Conservation (phyloP, 2,797 vertebrate species). For the Euphonia xanthogaster region DNA sequence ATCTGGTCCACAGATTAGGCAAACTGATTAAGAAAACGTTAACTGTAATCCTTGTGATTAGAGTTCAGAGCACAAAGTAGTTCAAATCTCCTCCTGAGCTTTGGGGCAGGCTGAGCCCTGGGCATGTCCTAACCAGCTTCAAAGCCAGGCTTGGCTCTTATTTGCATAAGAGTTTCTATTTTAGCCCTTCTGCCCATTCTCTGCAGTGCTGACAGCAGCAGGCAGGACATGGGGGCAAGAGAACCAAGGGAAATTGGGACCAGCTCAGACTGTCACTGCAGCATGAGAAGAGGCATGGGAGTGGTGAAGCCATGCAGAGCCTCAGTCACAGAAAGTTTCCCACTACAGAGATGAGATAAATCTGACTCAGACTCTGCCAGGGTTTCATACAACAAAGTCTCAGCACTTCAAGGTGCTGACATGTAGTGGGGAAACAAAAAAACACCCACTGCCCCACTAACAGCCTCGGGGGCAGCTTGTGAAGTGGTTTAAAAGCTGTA, state of each 20-base stretch:
- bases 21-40: background rate
- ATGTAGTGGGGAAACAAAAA: background rate
- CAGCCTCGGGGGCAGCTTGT: background rate
- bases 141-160: background rate
- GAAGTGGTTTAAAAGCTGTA: background rate
- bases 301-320: background rate
- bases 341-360: background rate
- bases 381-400: background rate
- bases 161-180: conserved; percentile 25
- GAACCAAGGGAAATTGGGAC: background rate
- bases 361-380: background rate
- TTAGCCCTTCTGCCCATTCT: background rate
- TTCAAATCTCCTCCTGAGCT: conserved; percentile 14
- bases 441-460: rapidly evolving
- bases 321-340: background rate
- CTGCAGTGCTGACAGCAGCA: background rate
- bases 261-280: background rate
- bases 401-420: background rate
- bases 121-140: background rate
- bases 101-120: background rate
- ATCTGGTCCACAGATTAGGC: background rate
- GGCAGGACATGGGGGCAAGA: background rate
- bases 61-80: conserved; percentile 12
- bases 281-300: background rate
- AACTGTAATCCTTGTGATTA: background rate